Base-by-base conservation (phyloP, 2,888 invertebrate species). In the Drosophila nr. fundita region DNA sequence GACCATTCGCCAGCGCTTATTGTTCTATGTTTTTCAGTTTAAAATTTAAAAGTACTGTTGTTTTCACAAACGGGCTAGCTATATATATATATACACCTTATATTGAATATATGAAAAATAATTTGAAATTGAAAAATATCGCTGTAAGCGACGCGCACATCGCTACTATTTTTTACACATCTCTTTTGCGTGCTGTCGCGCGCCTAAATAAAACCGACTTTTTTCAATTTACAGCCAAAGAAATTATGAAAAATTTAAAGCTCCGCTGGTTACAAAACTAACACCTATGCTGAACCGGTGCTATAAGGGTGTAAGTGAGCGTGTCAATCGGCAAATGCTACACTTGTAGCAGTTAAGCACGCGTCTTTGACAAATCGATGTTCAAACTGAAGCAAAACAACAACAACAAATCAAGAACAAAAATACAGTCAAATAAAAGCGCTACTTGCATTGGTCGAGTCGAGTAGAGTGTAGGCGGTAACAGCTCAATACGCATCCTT, bases 331-430 rank as follows among this genome's bases (percentile, higher is more conserved):
- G 53, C 59, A 42, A 54, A 58, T 32, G 68, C 73, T 83, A 78
- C 59, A 75, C 73, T 73, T 7, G 21, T 81, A 83, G 82, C 69
- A 38, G 57, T 18, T 64, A 69, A 76, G 61, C 80, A 52, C 69
- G 64, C 72, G 68, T 73, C 77, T 75, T 85, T 87, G 87, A 87
- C 70, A 87, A 87, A 87, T 87, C 88, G 86, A 87, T 87, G 84
- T 76, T 72, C 73, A 70, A 81, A 75, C 64, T 68, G 67, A 74
- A 71, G 59, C 62, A 60, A 40, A 50, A 34, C 60, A 57, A 52
- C 30, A 68, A 55, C 62, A 69, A 45, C 53, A 76, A 55, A 24
- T 15, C 58, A 57, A 55, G 27, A 55, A 57, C 45, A 70, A 40
- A 10, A 48, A 18, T 21, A 55, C 29, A 62, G 59, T 36, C 11